Base-by-base conservation (phyloP, 2,888 invertebrate species). In the Terebella lapidaria region DNA sequence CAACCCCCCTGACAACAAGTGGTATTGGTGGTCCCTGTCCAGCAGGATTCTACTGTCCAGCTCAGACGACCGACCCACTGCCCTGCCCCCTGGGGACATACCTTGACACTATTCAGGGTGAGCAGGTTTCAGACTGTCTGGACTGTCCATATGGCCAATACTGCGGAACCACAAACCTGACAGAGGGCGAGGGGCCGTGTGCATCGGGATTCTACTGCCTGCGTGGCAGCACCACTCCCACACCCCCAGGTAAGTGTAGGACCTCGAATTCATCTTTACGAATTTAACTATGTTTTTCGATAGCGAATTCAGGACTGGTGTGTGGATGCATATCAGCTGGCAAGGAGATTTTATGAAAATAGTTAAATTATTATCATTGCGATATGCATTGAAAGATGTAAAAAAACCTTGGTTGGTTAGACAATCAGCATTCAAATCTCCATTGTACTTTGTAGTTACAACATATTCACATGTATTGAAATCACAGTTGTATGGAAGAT, bases 21-120 rank as follows among this genome's bases (percentile, higher is more conserved):
- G 76, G 75, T 24, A 56, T 72, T 2, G 77, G 77, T 4, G 77
- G 76, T 0, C 77, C 76, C 0, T 78, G 78, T 59, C 77, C 78
- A 1, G 56, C 70, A 3, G 78, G 78, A 0, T 71, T 67, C 62
- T 78, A 75, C 70, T 78, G 78, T 58, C 72, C 71, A 3, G 25
- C 57, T 26, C 70, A 72, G 62, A 78, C 78, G 1, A 72, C 73
- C 52, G 75, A 74, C 59, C 78, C 78, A 0, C 60, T 68, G 3
- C 63, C 72, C 0, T 78, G 78, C 59, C 74, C 78, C 4, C 73
- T 67, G 45, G 70, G 73, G 5, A 77, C 76, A 0, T 77, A 74
- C 67, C 24, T 63, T 22, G 71, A 72, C 56, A 65, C 68, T 5
- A 61, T 65, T 22, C 54, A 62, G 53, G 77, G 72, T 2, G 51